Conservation (phyloP, 2,113 vertebrate species). For the Nestor notabilis region DNA sequence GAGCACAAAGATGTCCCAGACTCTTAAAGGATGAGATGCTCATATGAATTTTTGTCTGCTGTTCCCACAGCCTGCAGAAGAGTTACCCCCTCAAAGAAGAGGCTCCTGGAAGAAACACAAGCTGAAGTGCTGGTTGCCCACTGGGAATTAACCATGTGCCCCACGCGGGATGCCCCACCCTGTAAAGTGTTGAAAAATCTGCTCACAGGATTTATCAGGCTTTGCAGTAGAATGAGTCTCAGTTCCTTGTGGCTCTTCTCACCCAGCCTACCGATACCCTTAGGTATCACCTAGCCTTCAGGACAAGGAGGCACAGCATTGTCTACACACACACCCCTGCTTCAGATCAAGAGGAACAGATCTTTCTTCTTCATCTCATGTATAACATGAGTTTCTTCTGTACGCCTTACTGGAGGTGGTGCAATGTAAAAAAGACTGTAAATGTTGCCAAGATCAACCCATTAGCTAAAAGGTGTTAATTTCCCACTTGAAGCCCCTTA, state of each 20-base stretch:
- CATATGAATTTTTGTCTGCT: not conserved
- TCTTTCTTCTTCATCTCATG: not conserved
- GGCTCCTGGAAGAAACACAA: not conserved
- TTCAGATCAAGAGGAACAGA: not conserved
- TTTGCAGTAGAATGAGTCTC: not conserved
- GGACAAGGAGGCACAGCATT: not conserved
- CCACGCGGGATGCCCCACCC: not conserved
- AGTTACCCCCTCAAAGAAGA: not conserved
- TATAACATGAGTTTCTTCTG: not conserved
- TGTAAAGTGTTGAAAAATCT: not conserved
- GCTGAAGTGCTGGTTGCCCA: not conserved
- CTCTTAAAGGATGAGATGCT: not conserved
- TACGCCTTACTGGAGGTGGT: not conserved
- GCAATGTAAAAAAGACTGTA: not conserved
- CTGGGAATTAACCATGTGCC: accelerated
- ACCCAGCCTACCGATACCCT: not conserved
- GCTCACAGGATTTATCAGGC: not conserved
- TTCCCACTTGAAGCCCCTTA: not conserved
- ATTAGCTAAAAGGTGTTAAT: not conserved
- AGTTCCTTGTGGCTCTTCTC: not conserved
- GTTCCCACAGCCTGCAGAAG: not conserved
- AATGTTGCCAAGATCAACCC: not conserved
- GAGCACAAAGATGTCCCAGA: not conserved
- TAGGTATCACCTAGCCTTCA: not conserved
- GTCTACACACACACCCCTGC: not conserved